phyloP scores from a whole-genome alignment of 2,113 vertebrate species.

The Alligator sinensis region DNA sequence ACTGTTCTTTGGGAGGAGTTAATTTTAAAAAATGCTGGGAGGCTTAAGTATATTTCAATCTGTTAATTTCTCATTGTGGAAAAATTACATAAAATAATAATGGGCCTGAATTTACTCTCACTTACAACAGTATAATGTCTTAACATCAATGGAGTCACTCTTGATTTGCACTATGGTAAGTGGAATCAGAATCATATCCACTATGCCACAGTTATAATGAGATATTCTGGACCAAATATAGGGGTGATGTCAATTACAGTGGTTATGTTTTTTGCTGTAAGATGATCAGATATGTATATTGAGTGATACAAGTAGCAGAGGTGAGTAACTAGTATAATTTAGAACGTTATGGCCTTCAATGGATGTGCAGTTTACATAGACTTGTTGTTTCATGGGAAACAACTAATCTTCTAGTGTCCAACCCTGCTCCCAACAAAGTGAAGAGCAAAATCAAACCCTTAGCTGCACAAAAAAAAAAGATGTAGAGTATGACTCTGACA shows the following conservation, averaged over 20 bases:
- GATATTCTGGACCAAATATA: neutral
- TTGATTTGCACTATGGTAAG: conserved; percentile 1
- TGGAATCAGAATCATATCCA: neutral
- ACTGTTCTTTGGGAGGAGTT: neutral
- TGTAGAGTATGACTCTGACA: neutral
- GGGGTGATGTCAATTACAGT: neutral
- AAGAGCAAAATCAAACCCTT: neutral
- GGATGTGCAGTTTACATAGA: neutral
- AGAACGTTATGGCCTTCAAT: neutral
- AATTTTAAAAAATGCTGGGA: neutral
- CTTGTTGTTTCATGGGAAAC: neutral
- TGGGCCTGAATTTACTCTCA: neutral
- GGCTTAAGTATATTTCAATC: neutral
- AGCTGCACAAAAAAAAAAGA: neutral
- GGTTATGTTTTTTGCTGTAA: neutral
- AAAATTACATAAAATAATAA: neutral
- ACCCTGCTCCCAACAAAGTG: neutral
- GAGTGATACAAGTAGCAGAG: neutral
- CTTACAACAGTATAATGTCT: neutral
- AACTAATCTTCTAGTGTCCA: neutral
- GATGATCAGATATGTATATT: neutral
- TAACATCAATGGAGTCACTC: neutral
- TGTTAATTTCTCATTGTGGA: neutral
- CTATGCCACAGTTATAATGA: neutral
- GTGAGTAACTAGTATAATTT: neutral